Evolutionary conservation across 1,140 invertebrate species (phyloP), one percentile per base, ranked within the genome.

Genomic region (Caerostris extrusa): DNA sequence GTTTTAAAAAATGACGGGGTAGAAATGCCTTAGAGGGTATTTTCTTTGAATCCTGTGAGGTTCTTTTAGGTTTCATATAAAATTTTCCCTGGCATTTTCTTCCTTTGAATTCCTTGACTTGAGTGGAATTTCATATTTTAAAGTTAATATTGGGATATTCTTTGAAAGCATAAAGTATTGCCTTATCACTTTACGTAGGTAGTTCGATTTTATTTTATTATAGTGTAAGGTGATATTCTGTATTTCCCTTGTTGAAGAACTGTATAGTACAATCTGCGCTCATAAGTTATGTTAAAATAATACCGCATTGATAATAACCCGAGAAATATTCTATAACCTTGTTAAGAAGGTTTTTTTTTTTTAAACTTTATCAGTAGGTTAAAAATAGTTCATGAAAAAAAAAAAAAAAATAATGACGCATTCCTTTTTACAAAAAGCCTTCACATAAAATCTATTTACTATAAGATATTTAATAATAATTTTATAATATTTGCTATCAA

Each of bases 101-200:
- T 53, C 10, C 5, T 10, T 53, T 71, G 6, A 50, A 87, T 19
- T 87, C 64, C 64, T 55, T 17, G 17, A 7, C 67, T 34, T 34
- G 61, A 90, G 88, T 90, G 88, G 56, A 90, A 90, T 90, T 90
- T 71, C 55, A 90, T 90, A 90, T 57, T 77, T 34, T 90, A 90
- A 90, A 90, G 64, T 90, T 71, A 90, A 90, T 90, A 90, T 90
- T 85, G 10, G 17, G 83, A 60, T 77, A 50, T 50, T 77, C 71
- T 53, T 77, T 12, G 5, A 14, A 50, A 34, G 10, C 34, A 50
- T 77, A 77, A 77, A 10, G 71, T 34, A 50, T n/a, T 12, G 19
- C 4, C 12, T 12, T 77, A 77, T 77, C 34, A 77, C 10, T 50
- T 77, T 77, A 50, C 71, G 34, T 50, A 12, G 50, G 12, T 77